These are phyloP conservation scores for Hystrix brachyura DNA, from an alignment of 2,113 vertebrate species.

Conservation along the genomic window DNA sequence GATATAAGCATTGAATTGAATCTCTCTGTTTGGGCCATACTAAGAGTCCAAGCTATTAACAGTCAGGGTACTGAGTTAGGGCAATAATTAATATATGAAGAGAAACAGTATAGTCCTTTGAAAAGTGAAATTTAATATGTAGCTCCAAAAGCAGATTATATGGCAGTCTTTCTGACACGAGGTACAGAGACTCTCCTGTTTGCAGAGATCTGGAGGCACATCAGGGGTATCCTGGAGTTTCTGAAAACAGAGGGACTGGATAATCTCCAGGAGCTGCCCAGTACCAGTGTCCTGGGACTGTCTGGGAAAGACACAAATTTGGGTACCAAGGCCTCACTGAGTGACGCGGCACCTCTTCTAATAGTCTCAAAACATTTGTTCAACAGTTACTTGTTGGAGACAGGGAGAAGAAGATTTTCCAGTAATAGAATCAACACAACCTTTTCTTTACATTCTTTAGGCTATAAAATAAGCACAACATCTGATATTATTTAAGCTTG, in stretches of 20 bases:
- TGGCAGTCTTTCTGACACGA: not conserved
- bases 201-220: not conserved
- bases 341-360: not conserved
- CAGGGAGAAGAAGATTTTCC: slow-evolving; percentile 13
- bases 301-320: not conserved
- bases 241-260: not conserved
- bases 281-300: not conserved
- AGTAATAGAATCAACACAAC: not conserved
- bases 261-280: not conserved
- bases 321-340: not conserved
- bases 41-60: not conserved
- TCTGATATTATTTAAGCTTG: not conserved
- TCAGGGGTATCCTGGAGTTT: not conserved
- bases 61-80: not conserved
- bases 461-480: not conserved
- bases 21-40: not conserved
- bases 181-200: not conserved
- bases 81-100: not conserved
- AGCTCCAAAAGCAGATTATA: not conserved
- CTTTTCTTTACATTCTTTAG: slow-evolving; percentile 46
- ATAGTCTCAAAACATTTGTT: slow-evolving; percentile 46
- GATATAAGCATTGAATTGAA: not conserved
- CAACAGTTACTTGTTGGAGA: slow-evolving; percentile 6
- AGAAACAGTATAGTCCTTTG: not conserved
- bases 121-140: not conserved